These are phyloP conservation scores for Acipenser ruthenus DNA, from an alignment of 2,797 vertebrate species.

Conservation along the genomic window DNA sequence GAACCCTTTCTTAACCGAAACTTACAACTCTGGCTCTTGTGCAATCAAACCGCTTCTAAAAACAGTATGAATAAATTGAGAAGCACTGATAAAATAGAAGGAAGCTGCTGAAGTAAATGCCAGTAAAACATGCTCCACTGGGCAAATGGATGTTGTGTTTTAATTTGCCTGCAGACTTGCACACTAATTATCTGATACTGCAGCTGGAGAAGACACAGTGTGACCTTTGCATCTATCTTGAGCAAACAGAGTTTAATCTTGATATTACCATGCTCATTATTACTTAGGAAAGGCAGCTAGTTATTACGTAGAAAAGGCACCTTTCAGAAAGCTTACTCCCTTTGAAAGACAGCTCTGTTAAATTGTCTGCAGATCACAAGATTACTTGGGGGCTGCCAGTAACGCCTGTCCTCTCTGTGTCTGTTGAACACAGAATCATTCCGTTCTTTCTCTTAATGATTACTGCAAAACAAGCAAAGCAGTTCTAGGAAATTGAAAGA, in stretches of 20 bases:
- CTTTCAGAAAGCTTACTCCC: not conserved
- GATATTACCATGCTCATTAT: constrained; percentile 49
- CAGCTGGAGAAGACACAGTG: constrained; percentile 35
- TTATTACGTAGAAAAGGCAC: constrained; percentile 4
- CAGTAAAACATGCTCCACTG: not conserved
- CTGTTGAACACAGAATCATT: not conserved
- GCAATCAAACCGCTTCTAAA: too few species aligned
- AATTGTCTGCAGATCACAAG: not conserved
- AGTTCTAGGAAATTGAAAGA: not conserved
- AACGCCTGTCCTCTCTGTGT: not conserved
- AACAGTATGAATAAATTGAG: too few species aligned
- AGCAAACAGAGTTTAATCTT: constrained; percentile 47
- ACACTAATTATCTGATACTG: constrained; percentile 45
- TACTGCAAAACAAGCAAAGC: not conserved
- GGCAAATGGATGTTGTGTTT: constrained; percentile 1
- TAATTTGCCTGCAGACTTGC: constrained; percentile 12
- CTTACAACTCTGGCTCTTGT: too few species aligned
- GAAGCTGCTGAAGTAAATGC: not conserved
- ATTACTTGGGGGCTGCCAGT: not conserved
- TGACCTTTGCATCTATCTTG: constrained; percentile 48
- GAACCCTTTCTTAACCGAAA: too few species aligned
- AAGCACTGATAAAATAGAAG: not conserved
- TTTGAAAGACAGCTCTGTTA: not conserved
- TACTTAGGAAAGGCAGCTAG: constrained; percentile 27
- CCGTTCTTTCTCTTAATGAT: not conserved